These are phyloP conservation scores for Malacosoma neustria DNA, from an alignment of 2,888 invertebrate genomes.

Conservation along the genomic window DNA sequence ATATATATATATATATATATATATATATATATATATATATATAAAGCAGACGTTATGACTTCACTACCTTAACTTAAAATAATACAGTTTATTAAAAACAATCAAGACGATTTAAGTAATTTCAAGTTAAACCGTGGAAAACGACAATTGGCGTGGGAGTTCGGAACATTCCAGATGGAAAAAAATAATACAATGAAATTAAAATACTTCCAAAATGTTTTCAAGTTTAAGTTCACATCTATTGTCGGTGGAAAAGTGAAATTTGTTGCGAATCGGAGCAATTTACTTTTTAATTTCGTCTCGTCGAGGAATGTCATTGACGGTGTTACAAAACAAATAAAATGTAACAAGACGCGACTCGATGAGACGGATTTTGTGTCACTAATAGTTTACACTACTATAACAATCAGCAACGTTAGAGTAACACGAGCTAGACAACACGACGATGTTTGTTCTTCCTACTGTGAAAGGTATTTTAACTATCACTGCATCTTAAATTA, in stretches of 20 bases:
- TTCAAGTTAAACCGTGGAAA: background rate
- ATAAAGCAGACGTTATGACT: too few relatives aligned
- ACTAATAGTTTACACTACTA: too few relatives aligned
- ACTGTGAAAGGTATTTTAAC: too few relatives aligned
- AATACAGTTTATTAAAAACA: background rate
- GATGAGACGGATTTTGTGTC: too few relatives aligned
- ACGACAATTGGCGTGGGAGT: background rate
- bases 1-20: too few relatives aligned
- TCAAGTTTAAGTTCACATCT: background rate
- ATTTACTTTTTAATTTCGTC: background rate
- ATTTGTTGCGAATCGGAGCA: conserved; percentile 14
- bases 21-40: too few relatives aligned
- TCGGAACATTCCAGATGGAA: background rate
- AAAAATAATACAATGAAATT: background rate
- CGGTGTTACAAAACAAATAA: background rate
- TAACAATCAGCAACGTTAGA: too few relatives aligned
- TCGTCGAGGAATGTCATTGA: background rate
- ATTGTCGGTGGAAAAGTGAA: conserved; percentile 22
- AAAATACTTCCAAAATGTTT: background rate
- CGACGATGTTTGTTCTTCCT: too few relatives aligned
- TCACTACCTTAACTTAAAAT: too few relatives aligned
- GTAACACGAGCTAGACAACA: too few relatives aligned
- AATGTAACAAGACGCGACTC: background rate
- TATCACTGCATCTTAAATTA: too few relatives aligned
- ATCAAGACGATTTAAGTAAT: conserved; percentile 7